Evolutionary conservation across 2,888 invertebrate species (phyloP), one percentile per base, ranked within the genome.

Genomic region (Erebia palarica): DNA sequence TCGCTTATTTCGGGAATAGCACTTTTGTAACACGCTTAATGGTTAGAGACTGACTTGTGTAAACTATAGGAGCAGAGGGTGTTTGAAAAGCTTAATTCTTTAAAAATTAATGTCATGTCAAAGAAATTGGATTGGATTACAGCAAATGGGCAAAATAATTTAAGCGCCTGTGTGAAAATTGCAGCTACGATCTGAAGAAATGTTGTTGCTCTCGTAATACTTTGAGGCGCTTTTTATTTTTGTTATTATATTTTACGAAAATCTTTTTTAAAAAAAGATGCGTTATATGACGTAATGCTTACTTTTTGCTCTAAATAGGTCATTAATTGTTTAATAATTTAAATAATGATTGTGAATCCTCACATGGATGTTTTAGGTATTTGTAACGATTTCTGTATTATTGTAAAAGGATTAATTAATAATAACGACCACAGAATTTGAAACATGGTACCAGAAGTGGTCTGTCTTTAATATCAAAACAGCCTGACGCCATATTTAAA

Each of bases 331-430:
- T 90, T 91, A 89, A 90, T 91, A 91, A 91, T 90, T 91, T 84
- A 79, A 87, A 88, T 91, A 89, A 90, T 91, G 90, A 85, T 82
- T 58, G 74, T 79, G 72, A 77, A 75, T 77, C 84, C 80, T 80
- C 79, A 79, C 77, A 78, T 81, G 85, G 81, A 81, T 78, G 72
- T 78, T 81, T 61, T 87, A 87, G 87, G 81, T 86, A 86, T 86
- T 85, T 88, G 83, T 88, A 86, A 83, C 78, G 77, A 79, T 82
- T 86, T 88, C 81, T 82, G 84, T 87, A 85, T 81, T 86, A 86
- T 21, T 83, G 84, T 89, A 86, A 86, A 82, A 79, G 79, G 78
- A 81, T 80, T 78, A 77, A 74, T 79, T 57, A 57, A 58, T 55
- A 21, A 27, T 66, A 21, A 58, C 42, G 66, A 57, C 76, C 84